Base-by-base conservation (phyloP, 2,113 vertebrate genomes). In the Ictalurus furcatus region DNA sequence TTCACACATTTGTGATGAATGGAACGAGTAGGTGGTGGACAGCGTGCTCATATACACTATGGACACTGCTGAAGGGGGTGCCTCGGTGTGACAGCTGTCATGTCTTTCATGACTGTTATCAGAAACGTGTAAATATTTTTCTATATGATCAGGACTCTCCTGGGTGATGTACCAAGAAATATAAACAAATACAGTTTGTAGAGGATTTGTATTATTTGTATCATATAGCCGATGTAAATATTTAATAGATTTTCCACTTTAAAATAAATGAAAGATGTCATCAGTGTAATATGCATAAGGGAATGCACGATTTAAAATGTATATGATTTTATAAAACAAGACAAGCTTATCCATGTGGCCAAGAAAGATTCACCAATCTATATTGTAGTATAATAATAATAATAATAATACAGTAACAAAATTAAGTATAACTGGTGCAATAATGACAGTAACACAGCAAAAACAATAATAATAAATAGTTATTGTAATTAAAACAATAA, bases 1-100 rank as follows among this genome's bases (percentile, higher is more conserved):
- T 94, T 96, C 94, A 94, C 95, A 93, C 44, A 95, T 93, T 91
- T 86, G 92, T 90, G 94, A 92, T 94, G 92, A 95, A 95, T 95
- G 94, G 94, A 91, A 90, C 89, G 93, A 88, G 91, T 94, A 93
- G 94, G 95, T 94, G 92, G 3, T 0, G 93, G 94, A 94, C 76
- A 89, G 85, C 94, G 94, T 7, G 28, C 78, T 30, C 13, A 6
- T 80, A 9, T 6, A 56, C 28, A 8, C 52, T n/a, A 48, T 17
- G 48, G 78, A 34, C 80, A 21, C n/a, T 21, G 14, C 12, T 34
- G n/a, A 13, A 37, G n/a, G 19, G 16, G 28, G 1, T 37, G 37
- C 40, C 37, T 52, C 76, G 2, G 44, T 8, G 14, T 2, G 25
- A 82, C 30, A 13, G 54, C 79, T 21, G 28, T 37, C 13, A 16